phyloP scores from a whole-genome alignment of 2,797 vertebrate genomes.

The Paedocypris micromegethes region DNA sequence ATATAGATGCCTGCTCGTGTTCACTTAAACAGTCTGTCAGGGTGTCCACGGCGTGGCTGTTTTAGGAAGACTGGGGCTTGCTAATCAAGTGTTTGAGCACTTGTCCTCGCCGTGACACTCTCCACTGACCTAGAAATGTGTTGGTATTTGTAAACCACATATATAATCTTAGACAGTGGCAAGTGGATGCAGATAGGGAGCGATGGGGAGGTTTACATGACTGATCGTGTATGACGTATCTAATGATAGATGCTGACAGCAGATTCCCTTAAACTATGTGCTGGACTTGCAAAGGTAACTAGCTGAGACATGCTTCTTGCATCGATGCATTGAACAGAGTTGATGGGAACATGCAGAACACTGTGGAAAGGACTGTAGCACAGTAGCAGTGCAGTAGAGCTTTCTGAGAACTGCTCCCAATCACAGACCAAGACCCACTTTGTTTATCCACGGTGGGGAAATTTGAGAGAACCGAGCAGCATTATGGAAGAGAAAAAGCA shows the following conservation, averaged over 20 bases:
- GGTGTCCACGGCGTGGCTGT: conserved; percentile 9
- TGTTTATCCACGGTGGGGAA: neutral
- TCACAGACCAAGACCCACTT: neutral
- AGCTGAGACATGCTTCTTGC: conserved; percentile 37
- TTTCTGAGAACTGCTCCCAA: conserved; percentile 6
- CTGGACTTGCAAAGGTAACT: conserved; percentile 39
- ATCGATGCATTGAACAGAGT: conserved; percentile 22
- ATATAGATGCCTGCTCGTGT: conserved; percentile 1
- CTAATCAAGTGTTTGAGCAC: conserved; percentile 21
- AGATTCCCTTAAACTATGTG: conserved; percentile 27
- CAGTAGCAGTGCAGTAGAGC: conserved; percentile 9
- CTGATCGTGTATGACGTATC: conserved; percentile 26
- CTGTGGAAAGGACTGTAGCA: neutral
- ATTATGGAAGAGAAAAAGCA: too few species aligned
- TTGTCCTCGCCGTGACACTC: conserved; percentile 11
- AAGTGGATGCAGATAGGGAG: conserved; percentile 14
- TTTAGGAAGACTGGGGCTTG: conserved; percentile 15
- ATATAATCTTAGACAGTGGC: conserved; percentile 15
- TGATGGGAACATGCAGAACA: conserved; percentile 33
- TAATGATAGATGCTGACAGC: conserved; percentile 40
- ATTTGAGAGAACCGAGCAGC: too few species aligned
- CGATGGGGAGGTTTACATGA: conserved; percentile 20
- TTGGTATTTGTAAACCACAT: conserved; percentile 15
- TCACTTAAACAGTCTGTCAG: conserved; percentile 12
- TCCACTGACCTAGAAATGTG: conserved; percentile 24